Base-by-base conservation (phyloP, 2,888 invertebrate species). In the Balanococcus diminutus region DNA sequence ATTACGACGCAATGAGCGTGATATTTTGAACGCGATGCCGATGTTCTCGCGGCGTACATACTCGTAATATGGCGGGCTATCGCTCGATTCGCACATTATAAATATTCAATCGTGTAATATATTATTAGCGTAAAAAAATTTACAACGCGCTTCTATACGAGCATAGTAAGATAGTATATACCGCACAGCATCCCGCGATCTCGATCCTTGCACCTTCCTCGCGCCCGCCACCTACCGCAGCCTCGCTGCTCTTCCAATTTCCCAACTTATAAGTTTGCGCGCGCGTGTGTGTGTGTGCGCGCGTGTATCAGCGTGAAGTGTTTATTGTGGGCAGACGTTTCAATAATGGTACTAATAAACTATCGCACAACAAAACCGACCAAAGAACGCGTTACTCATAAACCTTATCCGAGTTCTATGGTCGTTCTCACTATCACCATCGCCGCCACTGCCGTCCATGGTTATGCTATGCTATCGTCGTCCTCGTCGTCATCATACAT, bases 271-370 rank as follows among this genome's bases (percentile, higher is more conserved):
- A n/a, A 25, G 72, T n/a, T 31, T 36, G 75, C 22, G 61, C 14
- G 51, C 14, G 51, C 14, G 51, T 72, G 72, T 72, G 31, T 22
- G 22, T 22, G 28, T 56, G 31, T 82, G 31, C 16, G 82, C 56
- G 82, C 32, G 51, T 82, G 82, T 82, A 28, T n/a, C 31, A 3
- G 82, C 28, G 25, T 85, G 85, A 85, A 75, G 85, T 85, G 75
- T 85, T 85, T 85, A 85, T 85, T 85, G 85, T 85, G 85, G 79
- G 85, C 85, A 85, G 85, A 85, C 85, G 79, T 72, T 72, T 85
- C 72, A 85, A 85, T 85, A 75, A 79, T 79, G 85, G 75, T 85
- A 46, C 75, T 85, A 75, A 85, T 85, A 85, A 85, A 85, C 75
- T 85, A 36, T 79, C 28, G 72, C 72, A 31, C 75, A 79, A 85